phyloP scores from a whole-genome alignment of 2,888 invertebrate species.

The Dryobota labecula region DNA sequence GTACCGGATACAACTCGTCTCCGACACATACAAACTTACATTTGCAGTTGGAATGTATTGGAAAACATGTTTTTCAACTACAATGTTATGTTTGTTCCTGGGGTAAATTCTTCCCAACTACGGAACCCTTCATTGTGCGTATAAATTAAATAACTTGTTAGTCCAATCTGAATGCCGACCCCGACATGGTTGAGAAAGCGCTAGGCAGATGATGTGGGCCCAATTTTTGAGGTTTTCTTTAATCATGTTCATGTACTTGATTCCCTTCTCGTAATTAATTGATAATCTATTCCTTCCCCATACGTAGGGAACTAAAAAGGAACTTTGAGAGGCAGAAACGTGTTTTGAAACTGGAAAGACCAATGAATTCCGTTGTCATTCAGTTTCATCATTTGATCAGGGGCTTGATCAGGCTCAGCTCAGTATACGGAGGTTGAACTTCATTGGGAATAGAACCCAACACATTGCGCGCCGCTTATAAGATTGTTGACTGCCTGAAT shows the following conservation, averaged over 20 bases:
- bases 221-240: neutral
- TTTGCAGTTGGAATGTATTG: too few relatives aligned
- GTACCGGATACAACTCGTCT: too few relatives aligned
- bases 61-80: too few relatives aligned
- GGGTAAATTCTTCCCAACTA: too few relatives aligned
- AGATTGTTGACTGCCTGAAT: slow-evolving; percentile 3
- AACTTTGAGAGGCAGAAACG: neutral
- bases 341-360: neutral
- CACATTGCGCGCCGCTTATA: neutral
- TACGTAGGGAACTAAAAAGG: neutral
- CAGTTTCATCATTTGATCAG: neutral
- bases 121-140: too few relatives aligned
- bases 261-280: neutral
- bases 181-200: neutral
- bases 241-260: neutral
- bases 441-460: neutral
- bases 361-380: neutral
- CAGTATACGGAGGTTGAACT: neutral
- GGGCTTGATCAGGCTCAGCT: neutral
- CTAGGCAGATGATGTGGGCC: neutral
- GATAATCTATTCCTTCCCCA: neutral
- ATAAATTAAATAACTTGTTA: too few relatives aligned
- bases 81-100: too few relatives aligned
- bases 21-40: too few relatives aligned
- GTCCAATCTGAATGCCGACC: neutral